Percentiles rank a stretch among this genome's conserved stretches.
Evolutionary conservation across 2,113 vertebrate genomes (phyloP).

Genomic region (Scomber scombrus): DNA sequence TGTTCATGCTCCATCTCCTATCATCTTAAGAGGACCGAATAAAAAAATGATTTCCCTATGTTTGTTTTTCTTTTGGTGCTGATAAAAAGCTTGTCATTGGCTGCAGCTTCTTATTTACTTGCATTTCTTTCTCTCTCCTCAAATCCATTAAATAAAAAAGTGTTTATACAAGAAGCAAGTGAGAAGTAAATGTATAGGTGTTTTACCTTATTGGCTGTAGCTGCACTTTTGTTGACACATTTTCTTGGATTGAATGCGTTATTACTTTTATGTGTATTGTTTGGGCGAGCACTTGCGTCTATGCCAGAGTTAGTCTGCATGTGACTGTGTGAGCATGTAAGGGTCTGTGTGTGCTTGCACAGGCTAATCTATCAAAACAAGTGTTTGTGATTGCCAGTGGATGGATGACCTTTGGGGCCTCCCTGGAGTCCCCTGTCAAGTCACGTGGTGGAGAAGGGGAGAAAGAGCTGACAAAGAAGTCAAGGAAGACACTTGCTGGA

Average conservation of each 20-base stretch:
- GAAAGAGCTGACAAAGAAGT: conserved; percentile 62
- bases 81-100: conserved; percentile 9
- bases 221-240: conserved; percentile 13
- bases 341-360: conserved; percentile 45
- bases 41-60: background rate
- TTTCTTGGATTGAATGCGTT: background rate
- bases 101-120: background rate
- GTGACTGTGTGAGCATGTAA: conserved; percentile 14
- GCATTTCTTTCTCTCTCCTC: conserved; percentile 12
- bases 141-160: conserved; percentile 9
- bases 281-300: background rate
- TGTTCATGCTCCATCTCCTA: background rate
- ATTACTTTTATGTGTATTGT: conserved; percentile 3
- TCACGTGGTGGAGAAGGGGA: conserved; percentile 34
- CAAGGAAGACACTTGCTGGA: conserved; percentile 46
- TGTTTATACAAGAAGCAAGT: conserved; percentile 11
- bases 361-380: conserved; percentile 79
- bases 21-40: background rate
- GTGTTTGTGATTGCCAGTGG: conserved; percentile 73
- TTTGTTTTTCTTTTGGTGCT: conserved; percentile 11
- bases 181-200: conserved; percentile 1
- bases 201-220: conserved; percentile 1
- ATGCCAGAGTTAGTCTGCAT: conserved; percentile 6
- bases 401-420: conserved; percentile 74
- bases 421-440: conserved; percentile 63